These are phyloP conservation scores for Drosophila fuyamai DNA, from an alignment of 1,140 invertebrate species.

Conservation along the genomic window DNA sequence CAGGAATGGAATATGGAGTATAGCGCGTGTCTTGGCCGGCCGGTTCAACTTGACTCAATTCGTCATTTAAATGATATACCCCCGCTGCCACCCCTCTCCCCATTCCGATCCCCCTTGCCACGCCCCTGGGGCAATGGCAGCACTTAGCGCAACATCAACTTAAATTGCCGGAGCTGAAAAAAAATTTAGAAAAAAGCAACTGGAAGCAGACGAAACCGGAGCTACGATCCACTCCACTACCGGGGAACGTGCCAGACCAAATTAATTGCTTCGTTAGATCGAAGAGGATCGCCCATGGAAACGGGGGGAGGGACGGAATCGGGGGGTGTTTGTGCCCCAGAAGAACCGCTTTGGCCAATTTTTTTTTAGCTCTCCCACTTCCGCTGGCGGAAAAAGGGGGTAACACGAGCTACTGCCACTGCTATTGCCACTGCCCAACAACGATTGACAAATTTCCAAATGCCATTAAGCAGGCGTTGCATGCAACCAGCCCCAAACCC, in stretches of 20 bases:
- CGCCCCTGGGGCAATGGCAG: conserved; percentile 54
- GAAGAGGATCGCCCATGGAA: conserved; percentile 25
- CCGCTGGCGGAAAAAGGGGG: conserved; percentile 49
- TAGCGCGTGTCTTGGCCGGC: conserved; percentile 50
- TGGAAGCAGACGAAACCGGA: conserved; percentile 42
- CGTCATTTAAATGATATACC: conserved; percentile 75
- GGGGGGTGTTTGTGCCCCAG: conserved; percentile 2
- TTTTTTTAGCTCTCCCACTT: conserved; percentile 68
- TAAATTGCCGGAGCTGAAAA: conserved; percentile 57
- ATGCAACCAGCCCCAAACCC: conserved; percentile 55
- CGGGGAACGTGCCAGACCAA: conserved; percentile 71
- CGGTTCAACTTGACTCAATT: conserved; percentile 74
- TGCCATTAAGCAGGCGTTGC: conserved; percentile 80
- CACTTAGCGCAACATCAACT: conserved; percentile 79
- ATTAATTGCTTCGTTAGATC: conserved; percentile 82
- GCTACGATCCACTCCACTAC: conserved; percentile 34
- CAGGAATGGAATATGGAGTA: conserved; percentile 24
- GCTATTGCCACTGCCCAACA: conserved; percentile 51
- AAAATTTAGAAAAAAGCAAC: conserved; percentile 20
- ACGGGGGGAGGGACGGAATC: no score
- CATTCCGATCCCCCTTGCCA: conserved; percentile 1
- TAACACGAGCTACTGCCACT: conserved; percentile 7
- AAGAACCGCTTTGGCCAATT: conserved; percentile 65
- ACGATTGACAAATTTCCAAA: conserved; percentile 81
- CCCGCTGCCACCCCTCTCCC: not conserved